These are phyloP conservation scores for Drosophila watanabei DNA, from an alignment of 1,140 invertebrate genomes.

Conservation along the genomic window DNA sequence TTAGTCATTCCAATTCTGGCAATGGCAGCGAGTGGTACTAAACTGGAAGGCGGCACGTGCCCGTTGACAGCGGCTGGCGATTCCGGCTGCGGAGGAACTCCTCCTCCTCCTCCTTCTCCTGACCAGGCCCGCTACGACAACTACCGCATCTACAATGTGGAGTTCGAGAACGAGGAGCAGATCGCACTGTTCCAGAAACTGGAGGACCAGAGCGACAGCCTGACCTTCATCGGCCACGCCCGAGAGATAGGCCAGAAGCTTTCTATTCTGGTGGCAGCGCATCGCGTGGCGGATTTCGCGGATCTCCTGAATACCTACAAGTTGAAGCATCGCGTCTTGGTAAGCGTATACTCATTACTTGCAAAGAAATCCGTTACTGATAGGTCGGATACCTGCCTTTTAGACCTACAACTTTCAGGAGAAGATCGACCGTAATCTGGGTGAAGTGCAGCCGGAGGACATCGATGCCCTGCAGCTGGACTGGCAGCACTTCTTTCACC, in stretches of 20 bases:
- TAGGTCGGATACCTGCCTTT: background rate
- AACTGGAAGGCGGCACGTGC: conserved; percentile 35
- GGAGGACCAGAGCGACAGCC: conserved; percentile 78
- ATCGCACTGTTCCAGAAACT: conserved; percentile 84
- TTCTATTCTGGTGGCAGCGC: conserved; percentile 80
- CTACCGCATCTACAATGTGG: conserved; percentile 86
- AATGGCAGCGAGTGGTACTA: conserved; percentile 60
- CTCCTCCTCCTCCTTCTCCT: conserved; percentile 9
- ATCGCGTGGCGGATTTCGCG: conserved; percentile 77
- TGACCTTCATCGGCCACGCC: conserved; percentile 83
- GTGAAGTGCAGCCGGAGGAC: conserved; percentile 60
- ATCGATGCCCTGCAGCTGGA: conserved; percentile 67
- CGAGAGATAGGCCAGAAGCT: conserved; percentile 79
- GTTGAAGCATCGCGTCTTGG: conserved; percentile 72
- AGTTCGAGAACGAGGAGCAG: conserved; percentile 85
- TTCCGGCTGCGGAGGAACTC: background rate
- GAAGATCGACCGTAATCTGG: conserved; percentile 78
- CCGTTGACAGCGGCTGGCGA: conserved; percentile 1
- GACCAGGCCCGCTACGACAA: conserved; percentile 86
- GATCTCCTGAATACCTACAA: conserved; percentile 74
- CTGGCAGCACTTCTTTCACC: conserved; percentile 86
- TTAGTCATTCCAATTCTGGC: conserved; percentile 60
- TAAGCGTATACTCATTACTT: conserved; percentile 17
- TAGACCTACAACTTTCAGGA: conserved; percentile 85
- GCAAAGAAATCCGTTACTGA: background rate